Conservation (phyloP, 2,113 vertebrate genomes). For the Hemiprocne comata region DNA sequence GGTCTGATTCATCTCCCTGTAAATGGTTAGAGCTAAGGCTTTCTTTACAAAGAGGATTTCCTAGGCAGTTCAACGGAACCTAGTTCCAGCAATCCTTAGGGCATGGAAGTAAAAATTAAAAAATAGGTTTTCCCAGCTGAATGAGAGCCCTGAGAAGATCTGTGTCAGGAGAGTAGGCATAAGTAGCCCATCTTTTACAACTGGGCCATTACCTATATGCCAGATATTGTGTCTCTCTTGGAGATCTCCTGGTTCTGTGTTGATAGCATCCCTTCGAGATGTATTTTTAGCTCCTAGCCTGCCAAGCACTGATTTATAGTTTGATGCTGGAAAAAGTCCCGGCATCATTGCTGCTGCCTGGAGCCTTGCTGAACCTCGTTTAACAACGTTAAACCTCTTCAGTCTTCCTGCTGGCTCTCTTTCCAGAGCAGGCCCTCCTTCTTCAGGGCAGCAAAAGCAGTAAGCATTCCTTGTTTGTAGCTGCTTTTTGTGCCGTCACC, state of each 20-base stretch:
- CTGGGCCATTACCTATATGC: neutral
- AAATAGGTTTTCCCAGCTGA: neutral
- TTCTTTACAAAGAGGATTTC: constrained; percentile 8
- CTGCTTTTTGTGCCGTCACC: neutral
- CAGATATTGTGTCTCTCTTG: neutral
- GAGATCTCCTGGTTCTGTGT: neutral
- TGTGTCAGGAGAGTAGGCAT: neutral
- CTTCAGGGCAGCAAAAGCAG: neutral
- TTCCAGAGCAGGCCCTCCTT: neutral
- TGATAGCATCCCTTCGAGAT: neutral
- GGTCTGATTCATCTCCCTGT: neutral
- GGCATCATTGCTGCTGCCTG: neutral
- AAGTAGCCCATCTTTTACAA: neutral
- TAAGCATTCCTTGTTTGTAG: neutral
- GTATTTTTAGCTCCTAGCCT: neutral
- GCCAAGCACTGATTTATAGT: neutral
- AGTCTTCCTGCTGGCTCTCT: neutral
- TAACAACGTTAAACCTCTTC: neutral
- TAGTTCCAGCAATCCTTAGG: neutral
- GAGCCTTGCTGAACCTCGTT: neutral
- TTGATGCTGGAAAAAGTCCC: neutral
- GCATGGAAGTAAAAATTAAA: constrained; percentile 2
- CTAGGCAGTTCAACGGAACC: neutral
- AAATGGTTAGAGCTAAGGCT: neutral
- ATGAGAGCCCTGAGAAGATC: neutral